phyloP scores from a whole-genome alignment of 1,140 invertebrate genomes.

The Dreissena polymorpha region DNA sequence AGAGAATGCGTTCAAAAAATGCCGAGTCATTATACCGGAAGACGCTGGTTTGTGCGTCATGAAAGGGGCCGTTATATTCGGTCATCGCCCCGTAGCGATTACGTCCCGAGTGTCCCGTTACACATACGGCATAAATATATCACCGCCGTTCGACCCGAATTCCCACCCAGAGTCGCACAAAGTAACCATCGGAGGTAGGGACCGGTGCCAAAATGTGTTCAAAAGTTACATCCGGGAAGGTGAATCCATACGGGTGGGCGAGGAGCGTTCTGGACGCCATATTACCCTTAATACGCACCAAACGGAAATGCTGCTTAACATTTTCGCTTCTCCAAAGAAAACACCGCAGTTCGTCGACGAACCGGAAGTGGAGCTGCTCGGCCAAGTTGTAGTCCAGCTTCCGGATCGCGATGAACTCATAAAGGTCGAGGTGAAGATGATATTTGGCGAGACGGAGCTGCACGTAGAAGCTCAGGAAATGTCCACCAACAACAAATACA shows the following conservation, averaged over 20 bases:
- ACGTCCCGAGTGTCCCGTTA: constrained; percentile 51
- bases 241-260: constrained; percentile 50
- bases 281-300: constrained; percentile 26
- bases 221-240: constrained; percentile 57
- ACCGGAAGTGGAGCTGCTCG: constrained; percentile 37
- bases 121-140: constrained; percentile 58
- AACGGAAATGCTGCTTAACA: constrained; percentile 48
- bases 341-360: constrained; percentile 39
- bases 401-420: constrained; percentile 42
- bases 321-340: constrained; percentile 36
- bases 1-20: constrained; percentile 28
- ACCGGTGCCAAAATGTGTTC: constrained; percentile 53
- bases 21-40: constrained; percentile 54
- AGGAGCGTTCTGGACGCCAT: constrained; percentile 36
- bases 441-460: constrained; percentile 61
- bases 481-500: constrained; percentile 32
- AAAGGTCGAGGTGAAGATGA: constrained; percentile 54
- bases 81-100: constrained; percentile 57
- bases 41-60: constrained; percentile 57
- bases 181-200: constrained; percentile 28
- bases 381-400: constrained; percentile 46
- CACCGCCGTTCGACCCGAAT: constrained; percentile 28
- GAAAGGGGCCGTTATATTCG: constrained; percentile 65
- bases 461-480: constrained; percentile 56
- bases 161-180: constrained; percentile 23